These are phyloP conservation scores for Ceratothoa steindachneri DNA, from an alignment of 2,888 invertebrate species.

Conservation along the genomic window DNA sequence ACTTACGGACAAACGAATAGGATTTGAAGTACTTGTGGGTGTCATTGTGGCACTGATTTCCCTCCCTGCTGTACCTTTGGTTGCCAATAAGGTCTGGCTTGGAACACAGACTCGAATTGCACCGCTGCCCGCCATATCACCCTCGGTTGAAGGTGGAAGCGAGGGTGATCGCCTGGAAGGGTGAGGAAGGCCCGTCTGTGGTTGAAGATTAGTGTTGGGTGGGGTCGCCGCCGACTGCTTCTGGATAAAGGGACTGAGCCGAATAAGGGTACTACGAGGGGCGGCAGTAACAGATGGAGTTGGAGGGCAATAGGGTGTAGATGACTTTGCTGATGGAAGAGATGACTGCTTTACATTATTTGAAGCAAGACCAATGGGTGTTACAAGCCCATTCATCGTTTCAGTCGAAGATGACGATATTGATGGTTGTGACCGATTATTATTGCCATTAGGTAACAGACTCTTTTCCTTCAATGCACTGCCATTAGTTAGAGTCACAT, in stretches of 20 bases:
- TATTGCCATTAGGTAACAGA: too few relatives aligned
- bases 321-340: background rate
- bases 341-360: background rate
- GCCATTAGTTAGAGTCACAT: background rate
- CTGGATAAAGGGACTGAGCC: background rate
- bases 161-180: too few relatives aligned
- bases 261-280: background rate
- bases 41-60: background rate
- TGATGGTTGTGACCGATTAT: too few relatives aligned
- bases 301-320: background rate
- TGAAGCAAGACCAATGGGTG: background rate
- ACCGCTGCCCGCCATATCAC: background rate
- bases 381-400: background rate
- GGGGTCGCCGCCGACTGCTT: background rate
- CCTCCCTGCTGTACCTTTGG: background rate
- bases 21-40: background rate
- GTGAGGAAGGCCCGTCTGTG: too few relatives aligned
- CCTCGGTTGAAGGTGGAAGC: background rate
- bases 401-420: background rate
- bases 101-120: background rate
- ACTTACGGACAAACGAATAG: background rate
- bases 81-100: background rate
- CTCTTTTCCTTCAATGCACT: too few relatives aligned
- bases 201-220: background rate
- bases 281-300: background rate